phyloP scores from a whole-genome alignment of 1,140 invertebrate species.

The Papilio helenus region DNA sequence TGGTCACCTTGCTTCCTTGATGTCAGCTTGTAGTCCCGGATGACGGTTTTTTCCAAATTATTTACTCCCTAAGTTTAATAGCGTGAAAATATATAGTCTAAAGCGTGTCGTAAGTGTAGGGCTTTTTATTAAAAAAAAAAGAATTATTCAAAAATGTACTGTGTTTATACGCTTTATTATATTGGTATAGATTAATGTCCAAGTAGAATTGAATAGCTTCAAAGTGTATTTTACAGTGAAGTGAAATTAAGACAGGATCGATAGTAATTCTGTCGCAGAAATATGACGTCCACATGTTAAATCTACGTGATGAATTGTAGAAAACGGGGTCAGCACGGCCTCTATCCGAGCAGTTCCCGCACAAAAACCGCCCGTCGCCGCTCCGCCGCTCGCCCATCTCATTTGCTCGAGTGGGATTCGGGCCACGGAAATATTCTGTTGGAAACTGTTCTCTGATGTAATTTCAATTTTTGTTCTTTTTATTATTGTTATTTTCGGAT shows the following conservation, averaged over 20 bases:
- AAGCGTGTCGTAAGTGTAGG: too few relatives aligned
- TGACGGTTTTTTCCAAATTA: too few relatives aligned
- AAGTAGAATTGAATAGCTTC: too few relatives aligned
- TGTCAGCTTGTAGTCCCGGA: too few relatives aligned
- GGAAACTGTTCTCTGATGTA: not conserved
- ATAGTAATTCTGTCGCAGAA: conserved; percentile 3
- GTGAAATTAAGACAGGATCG: not conserved
- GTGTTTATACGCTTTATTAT: too few relatives aligned
- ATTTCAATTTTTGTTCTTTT: conserved; percentile 6
- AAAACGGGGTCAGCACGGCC: conserved; percentile 23
- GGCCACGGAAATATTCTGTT: conserved; percentile 9
- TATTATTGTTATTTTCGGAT: conserved; percentile 22
- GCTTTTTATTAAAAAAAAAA: too few relatives aligned
- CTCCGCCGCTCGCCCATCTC: not conserved
- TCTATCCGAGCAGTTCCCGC: conserved; percentile 1
- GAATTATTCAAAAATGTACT: too few relatives aligned
- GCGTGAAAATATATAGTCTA: too few relatives aligned
- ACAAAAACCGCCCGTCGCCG: conserved; percentile 5
- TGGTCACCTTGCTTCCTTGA: too few relatives aligned
- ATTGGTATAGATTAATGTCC: too few relatives aligned
- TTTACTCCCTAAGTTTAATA: too few relatives aligned
- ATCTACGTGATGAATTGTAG: conserved; percentile 27
- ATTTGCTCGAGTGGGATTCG: conserved; percentile 22
- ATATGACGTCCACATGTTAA: conserved; percentile 34
- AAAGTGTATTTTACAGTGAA: not conserved